Conservation (phyloP, 2,113 vertebrate species). For the Catharus minimus region DNA sequence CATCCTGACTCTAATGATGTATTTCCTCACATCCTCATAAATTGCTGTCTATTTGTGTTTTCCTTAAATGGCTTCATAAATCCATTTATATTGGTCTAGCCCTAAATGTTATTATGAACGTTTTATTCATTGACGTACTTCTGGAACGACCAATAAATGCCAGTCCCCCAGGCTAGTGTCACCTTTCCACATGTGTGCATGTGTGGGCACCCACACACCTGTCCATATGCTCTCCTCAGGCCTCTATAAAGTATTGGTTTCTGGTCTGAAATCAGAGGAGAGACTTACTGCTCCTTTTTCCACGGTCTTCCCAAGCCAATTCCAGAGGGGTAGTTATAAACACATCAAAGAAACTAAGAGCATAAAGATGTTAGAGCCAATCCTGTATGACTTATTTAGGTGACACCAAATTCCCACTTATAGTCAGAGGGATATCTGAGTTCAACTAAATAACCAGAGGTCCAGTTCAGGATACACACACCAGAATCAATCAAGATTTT, state of each 20-base stretch:
- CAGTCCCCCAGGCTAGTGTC: not conserved
- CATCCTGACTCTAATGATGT: slow-evolving; percentile 33
- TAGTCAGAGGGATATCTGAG: not conserved
- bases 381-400: not conserved
- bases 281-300: not conserved
- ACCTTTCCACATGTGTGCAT: not conserved
- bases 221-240: not conserved
- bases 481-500: not conserved
- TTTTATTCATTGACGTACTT: slow-evolving; percentile 28
- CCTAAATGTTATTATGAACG: slow-evolving; percentile 17
- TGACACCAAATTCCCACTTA: not conserved
- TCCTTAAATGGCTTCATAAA: slow-evolving; percentile 53
- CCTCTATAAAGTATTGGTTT: not conserved
- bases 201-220: accelerated
- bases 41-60: slow-evolving; percentile 44
- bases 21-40: slow-evolving; percentile 47
- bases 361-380: not conserved
- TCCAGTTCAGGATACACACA: not conserved
- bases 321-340: not conserved
- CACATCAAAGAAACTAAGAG: not conserved
- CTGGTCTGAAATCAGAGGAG: not conserved
- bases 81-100: slow-evolving; percentile 23
- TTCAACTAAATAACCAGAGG: not conserved
- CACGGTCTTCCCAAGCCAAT: not conserved
- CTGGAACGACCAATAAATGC: not conserved